phyloP scores from a whole-genome alignment of 2,888 invertebrate genomes.

The Dysmachus trigonus region DNA sequence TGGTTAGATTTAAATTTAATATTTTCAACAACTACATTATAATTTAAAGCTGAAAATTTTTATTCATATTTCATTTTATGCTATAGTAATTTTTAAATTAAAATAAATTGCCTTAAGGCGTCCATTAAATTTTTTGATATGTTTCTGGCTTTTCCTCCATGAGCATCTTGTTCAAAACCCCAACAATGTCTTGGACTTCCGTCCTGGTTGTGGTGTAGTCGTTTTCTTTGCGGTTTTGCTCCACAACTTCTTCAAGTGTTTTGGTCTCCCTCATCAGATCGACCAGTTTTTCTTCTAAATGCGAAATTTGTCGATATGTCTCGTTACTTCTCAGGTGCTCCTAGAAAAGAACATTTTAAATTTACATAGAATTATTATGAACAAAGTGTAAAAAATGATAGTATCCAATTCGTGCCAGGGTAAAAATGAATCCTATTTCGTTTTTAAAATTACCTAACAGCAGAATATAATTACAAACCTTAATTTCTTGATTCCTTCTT shows the following conservation, averaged over 20 bases:
- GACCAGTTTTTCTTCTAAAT: conserved; percentile 52
- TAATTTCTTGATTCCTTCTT: conserved; percentile 50
- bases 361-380: too few species aligned
- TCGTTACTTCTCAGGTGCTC: conserved; percentile 51
- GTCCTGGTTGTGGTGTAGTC: conserved; percentile 27
- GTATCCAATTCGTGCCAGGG: too few species aligned
- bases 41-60: too few species aligned
- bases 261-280: conserved; percentile 52
- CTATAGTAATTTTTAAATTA: too few species aligned
- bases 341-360: conserved; percentile 31
- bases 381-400: neutral
- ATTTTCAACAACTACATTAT: too few species aligned
- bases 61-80: too few species aligned
- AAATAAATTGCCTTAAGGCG: too few species aligned
- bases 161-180: neutral
- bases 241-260: conserved; percentile 48
- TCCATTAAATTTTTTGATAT: neutral
- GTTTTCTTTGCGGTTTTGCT: conserved; percentile 43
- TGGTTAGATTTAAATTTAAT: too few species aligned
- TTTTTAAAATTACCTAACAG: too few species aligned
- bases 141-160: neutral
- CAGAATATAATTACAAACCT: conserved; percentile 40
- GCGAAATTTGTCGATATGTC: conserved; percentile 52
- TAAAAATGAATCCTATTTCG: too few species aligned
- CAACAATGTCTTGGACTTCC: conserved; percentile 17